phyloP scores from a whole-genome alignment of 2,888 invertebrate genomes.

The Napeogenes inachia region DNA sequence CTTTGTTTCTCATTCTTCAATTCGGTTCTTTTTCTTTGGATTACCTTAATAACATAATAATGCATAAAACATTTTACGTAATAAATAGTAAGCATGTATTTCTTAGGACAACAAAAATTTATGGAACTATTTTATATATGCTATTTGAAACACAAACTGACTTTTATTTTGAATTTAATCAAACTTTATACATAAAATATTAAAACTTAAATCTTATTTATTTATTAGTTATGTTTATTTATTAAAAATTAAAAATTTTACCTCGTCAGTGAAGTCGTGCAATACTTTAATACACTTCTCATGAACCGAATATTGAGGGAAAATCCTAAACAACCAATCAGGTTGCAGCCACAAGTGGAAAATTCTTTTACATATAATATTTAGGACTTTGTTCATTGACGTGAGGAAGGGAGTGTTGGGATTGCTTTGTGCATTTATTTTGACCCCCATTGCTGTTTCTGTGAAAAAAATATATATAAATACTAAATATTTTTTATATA shows the following conservation, averaged over 20 bases:
- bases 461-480: conserved; percentile 15
- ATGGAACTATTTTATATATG: too few species aligned
- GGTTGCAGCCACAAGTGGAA: conserved; percentile 70
- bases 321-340: conserved; percentile 76
- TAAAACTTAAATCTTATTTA: too few species aligned
- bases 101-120: background rate
- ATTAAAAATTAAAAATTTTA: conserved; percentile 30
- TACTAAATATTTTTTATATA: too few species aligned
- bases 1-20: conserved; percentile 39
- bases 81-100: background rate
- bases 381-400: conserved; percentile 45
- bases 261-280: conserved; percentile 77
- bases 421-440: conserved; percentile 58
- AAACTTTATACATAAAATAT: background rate
- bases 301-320: conserved; percentile 70
- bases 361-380: conserved; percentile 56
- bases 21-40: conserved; percentile 50
- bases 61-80: background rate
- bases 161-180: too few species aligned
- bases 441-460: conserved; percentile 66
- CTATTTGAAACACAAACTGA: too few species aligned
- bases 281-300: conserved; percentile 69
- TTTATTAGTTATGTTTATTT: too few species aligned
- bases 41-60: conserved; percentile 42
- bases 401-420: conserved; percentile 51